Conservation (phyloP, 2,797 vertebrate species). For the Rhincodon typus region DNA sequence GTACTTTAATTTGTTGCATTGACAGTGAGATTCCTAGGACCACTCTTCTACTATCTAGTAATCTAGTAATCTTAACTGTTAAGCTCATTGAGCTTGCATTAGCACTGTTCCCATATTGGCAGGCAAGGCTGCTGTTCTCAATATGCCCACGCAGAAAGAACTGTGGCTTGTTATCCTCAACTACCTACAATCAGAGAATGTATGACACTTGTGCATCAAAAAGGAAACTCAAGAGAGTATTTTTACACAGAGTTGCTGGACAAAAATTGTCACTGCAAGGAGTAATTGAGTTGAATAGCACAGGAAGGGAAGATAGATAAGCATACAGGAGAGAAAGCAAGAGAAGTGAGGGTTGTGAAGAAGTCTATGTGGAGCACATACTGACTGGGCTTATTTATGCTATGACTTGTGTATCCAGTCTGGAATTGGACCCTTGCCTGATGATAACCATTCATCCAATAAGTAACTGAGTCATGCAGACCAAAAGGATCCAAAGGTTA, state of each 20-base stretch:
- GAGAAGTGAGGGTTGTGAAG: background rate
- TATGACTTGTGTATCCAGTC: background rate
- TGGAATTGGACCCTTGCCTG: background rate
- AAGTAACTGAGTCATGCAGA: background rate
- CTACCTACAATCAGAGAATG: background rate
- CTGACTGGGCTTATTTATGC: background rate
- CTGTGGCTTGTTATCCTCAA: background rate
- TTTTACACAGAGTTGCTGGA: background rate
- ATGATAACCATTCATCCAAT: background rate
- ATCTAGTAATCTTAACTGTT: too few relatives aligned
- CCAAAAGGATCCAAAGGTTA: background rate
- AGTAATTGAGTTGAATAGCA: background rate
- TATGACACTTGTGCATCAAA: background rate
- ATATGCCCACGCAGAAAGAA: background rate
- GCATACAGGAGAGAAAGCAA: background rate
- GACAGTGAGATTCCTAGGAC: background rate
- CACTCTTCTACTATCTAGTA: background rate
- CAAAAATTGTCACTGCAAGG: background rate
- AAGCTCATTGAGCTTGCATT: background rate
- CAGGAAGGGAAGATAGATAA: background rate
- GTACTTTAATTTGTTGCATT: background rate
- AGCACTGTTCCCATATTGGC: background rate
- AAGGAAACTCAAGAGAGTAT: background rate
- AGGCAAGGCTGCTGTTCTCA: background rate
- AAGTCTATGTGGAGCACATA: background rate